Conservation (phyloP, 2,888 invertebrate genomes). For the Spisula solida region DNA sequence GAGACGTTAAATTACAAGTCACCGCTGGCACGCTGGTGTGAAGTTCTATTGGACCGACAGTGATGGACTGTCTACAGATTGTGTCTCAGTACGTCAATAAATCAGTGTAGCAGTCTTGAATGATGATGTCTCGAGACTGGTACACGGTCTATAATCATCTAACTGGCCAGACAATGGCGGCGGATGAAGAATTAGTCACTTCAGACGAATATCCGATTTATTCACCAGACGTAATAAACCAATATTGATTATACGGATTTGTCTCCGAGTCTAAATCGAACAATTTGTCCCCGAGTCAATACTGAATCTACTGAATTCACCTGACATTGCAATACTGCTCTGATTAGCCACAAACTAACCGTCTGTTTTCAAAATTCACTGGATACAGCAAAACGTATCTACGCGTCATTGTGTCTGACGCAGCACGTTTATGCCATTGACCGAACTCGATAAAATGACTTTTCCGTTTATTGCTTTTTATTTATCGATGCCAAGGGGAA, state of each 20-base stretch:
- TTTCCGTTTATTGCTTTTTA: too few relatives aligned
- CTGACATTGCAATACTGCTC: too few relatives aligned
- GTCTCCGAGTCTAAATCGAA: not conserved
- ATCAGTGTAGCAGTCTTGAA: conserved; percentile 5
- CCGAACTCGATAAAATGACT: too few relatives aligned
- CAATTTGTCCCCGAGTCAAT: not conserved
- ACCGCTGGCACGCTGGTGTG: not conserved
- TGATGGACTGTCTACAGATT: not conserved
- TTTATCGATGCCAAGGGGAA: too few relatives aligned
- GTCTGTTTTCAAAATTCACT: too few relatives aligned
- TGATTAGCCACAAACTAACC: too few relatives aligned
- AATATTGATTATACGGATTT: conserved; percentile 5
- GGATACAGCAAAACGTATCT: not conserved
- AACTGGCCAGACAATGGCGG: conserved; percentile 10
- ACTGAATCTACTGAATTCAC: not conserved
- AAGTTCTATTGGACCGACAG: not conserved
- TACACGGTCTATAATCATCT: not conserved
- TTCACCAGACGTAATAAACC: not conserved
- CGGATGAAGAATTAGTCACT: not conserved
- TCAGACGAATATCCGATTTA: not conserved
- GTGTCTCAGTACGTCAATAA: conserved; percentile 10
- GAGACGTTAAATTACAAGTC: not conserved
- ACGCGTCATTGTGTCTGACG: too few relatives aligned
- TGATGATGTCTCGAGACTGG: not conserved
- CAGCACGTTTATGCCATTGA: too few relatives aligned